phyloP scores from a whole-genome alignment of 2,888 invertebrate genomes.

The Drosophila macrospina region DNA sequence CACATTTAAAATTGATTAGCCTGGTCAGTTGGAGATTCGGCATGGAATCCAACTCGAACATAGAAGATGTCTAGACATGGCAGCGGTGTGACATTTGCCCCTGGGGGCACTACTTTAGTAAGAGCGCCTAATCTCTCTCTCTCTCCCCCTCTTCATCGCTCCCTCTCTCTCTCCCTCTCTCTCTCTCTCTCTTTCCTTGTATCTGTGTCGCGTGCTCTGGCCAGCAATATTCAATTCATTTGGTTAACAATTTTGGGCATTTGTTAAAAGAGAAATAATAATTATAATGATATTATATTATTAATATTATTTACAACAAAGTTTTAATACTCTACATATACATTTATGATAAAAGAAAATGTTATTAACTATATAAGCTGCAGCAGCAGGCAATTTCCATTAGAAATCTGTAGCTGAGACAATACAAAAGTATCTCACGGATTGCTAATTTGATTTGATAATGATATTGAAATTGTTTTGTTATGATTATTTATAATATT shows the following conservation, averaged over 20 bases:
- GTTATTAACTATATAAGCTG: too few species aligned
- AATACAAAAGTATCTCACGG: background rate
- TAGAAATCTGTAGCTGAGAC: too few species aligned
- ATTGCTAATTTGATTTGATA: too few species aligned
- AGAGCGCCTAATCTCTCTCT: background rate
- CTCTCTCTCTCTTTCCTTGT: constrained; percentile 6
- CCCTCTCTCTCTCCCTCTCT: constrained; percentile 5
- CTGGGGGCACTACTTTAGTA: constrained; percentile 44
- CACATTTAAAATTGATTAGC: constrained; percentile 81
- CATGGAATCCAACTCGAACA: constrained; percentile 42
- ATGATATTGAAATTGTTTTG: too few species aligned
- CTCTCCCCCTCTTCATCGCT: too few species aligned
- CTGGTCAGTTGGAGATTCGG: constrained; percentile 41
- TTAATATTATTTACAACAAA: background rate
- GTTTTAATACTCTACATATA: constrained; percentile 16
- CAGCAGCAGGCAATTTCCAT: too few species aligned
- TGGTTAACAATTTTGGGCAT: constrained; percentile 64
- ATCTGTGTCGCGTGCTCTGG: constrained; percentile 74
- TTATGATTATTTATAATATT: too few species aligned
- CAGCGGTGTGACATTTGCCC: constrained; percentile 75
- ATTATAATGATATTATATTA: constrained; percentile 23
- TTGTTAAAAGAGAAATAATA: constrained; percentile 64
- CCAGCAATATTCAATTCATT: constrained; percentile 57
- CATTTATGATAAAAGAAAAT: too few species aligned
- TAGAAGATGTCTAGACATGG: constrained; percentile 77